Conservation (phyloP, 92 coral and sea anemone genomes). For the Porites divaricata region DNA sequence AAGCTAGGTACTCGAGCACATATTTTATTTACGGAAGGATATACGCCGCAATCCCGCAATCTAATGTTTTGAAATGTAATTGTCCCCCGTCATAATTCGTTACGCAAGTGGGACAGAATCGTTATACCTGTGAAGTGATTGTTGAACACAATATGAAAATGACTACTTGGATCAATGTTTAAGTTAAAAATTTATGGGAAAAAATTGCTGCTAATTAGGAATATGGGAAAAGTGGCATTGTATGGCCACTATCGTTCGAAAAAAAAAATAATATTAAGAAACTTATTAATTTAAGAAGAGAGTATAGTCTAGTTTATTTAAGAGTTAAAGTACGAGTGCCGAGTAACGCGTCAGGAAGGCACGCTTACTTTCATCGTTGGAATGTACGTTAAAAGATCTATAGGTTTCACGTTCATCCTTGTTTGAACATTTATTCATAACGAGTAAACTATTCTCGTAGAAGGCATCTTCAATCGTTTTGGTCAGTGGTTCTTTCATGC, state of each 20-base stretch:
- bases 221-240: background rate
- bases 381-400: conserved; percentile 18
- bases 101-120: background rate
- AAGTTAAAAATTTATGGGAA: conserved; percentile 4
- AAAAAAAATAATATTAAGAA: background rate
- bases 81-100: conserved; percentile 8
- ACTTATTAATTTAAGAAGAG: conserved; percentile 20
- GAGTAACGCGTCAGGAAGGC: background rate
- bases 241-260: conserved; percentile 13
- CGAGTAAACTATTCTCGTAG: background rate
- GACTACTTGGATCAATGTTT: conserved; percentile 5
- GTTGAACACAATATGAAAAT: conserved; percentile 22
- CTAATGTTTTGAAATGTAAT: background rate
- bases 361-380: background rate
- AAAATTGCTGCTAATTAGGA: conserved; percentile 22
- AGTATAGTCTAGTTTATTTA: conserved; percentile 37
- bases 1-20: background rate
- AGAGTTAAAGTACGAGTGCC: background rate
- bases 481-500: background rate
- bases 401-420: conserved; percentile 5
- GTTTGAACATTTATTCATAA: background rate
- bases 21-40: background rate
- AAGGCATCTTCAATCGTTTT: background rate
- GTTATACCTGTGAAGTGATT: conserved; percentile 29
- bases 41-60: too few relatives aligned